These are phyloP conservation scores for Gallirallus australis DNA, from an alignment of 2,797 vertebrate species.

Conservation along the genomic window DNA sequence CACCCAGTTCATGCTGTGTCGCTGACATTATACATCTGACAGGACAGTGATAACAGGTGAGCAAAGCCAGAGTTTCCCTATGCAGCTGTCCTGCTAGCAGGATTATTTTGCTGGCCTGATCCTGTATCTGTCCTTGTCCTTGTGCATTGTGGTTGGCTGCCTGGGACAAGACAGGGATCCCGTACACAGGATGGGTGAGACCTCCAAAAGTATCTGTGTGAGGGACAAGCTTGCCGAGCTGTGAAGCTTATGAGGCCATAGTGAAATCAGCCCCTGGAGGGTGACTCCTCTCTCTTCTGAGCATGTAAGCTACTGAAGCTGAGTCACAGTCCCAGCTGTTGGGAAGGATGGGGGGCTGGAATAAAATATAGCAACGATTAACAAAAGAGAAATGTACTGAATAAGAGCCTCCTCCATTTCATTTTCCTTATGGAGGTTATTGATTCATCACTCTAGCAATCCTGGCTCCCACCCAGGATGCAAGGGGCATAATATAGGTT, in stretches of 20 bases:
- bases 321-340: conserved; percentile 18
- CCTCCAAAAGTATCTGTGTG: neutral
- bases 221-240: neutral
- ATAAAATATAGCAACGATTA: conserved; percentile 61
- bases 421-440: conserved; percentile 58
- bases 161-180: neutral
- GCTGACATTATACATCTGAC: neutral
- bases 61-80: neutral
- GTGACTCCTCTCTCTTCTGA: conserved; percentile 19
- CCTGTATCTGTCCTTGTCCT: neutral
- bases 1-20: neutral
- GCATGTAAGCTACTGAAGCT: conserved; percentile 1
- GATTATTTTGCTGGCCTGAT: neutral
- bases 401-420: conserved; percentile 50
- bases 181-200: neutral
- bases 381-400: conserved; percentile 41
- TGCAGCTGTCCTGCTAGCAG: neutral
- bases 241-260: neutral
- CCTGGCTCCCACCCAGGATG: conserved; percentile 35
- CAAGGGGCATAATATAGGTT: conserved; percentile 28
- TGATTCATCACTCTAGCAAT: conserved; percentile 44
- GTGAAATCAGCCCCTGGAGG: conserved; percentile 14
- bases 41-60: neutral
- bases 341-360: conserved; percentile 3
- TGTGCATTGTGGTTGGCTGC: neutral